phyloP scores from a whole-genome alignment of 2,888 invertebrate genomes.

The Andrena haemorrhoa region DNA sequence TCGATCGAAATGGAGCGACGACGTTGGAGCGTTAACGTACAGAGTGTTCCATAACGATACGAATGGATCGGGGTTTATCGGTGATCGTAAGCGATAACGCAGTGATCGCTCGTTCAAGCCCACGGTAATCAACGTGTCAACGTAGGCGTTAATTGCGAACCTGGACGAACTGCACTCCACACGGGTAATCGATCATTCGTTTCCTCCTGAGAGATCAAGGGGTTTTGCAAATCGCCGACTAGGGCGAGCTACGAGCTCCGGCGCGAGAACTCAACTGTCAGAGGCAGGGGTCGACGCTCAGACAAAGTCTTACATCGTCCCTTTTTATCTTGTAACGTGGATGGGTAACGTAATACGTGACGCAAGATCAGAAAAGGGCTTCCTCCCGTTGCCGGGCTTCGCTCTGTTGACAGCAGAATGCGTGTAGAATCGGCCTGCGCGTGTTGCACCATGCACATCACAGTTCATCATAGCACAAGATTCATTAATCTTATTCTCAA shows the following conservation, averaged over 20 bases:
- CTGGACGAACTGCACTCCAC: slow-evolving; percentile 15
- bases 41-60: not conserved
- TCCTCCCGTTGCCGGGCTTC: slow-evolving; percentile 66
- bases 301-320: slow-evolving; percentile 8
- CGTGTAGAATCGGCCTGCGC: not conserved
- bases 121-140: slow-evolving; percentile 1
- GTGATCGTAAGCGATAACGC: not conserved
- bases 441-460: too few relatives aligned
- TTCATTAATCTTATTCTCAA: too few relatives aligned
- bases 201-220: not conserved
- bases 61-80: not conserved
- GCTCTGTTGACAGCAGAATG: not conserved
- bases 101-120: not conserved
- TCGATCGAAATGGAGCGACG: not conserved
- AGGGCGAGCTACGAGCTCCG: slow-evolving; percentile 9
- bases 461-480: too few relatives aligned
- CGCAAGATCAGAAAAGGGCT: slow-evolving; percentile 58
- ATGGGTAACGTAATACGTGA: slow-evolving; percentile 64
- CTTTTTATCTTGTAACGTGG: slow-evolving; percentile 38
- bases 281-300: slow-evolving; percentile 38
- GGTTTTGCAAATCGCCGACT: not conserved
- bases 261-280: slow-evolving; percentile 38
- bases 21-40: not conserved
- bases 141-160: slow-evolving; percentile 27
- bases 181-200: not conserved